Evolutionary conservation across 2,113 vertebrate genomes (phyloP).

Genomic region (Chaetodon auriga): DNA sequence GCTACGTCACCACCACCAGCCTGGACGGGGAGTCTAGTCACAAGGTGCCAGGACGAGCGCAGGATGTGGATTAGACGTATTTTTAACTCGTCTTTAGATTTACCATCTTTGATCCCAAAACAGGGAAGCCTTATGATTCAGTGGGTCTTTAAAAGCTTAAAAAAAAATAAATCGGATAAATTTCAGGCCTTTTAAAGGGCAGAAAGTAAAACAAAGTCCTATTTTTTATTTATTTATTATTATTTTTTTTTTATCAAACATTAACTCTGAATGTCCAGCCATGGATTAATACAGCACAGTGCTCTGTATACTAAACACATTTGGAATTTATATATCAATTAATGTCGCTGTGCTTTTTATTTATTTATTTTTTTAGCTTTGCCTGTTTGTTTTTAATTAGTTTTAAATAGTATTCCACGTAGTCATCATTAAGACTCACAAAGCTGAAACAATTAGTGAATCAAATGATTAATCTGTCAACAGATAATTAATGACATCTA

Average conservation of each 20-base stretch:
- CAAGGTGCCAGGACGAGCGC: constrained; percentile 83
- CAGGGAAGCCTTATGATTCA: neutral
- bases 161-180: neutral
- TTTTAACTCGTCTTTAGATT: neutral
- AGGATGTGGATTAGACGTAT: neutral
- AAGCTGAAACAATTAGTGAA: too few species aligned
- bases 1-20: constrained; percentile 98
- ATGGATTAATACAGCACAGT: neutral
- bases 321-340: neutral
- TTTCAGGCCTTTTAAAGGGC: neutral
- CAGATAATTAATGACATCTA: neutral
- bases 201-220: neutral
- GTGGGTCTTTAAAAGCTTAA: neutral
- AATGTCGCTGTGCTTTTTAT: too few species aligned
- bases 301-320: neutral
- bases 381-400: too few species aligned
- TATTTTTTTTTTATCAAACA: neutral
- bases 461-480: too few species aligned
- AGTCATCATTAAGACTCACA: too few species aligned
- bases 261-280: neutral
- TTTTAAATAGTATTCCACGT: too few species aligned
- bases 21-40: constrained; percentile 98
- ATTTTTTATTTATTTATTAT: too few species aligned
- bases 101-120: neutral
- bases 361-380: neutral